Evolutionary conservation across 2,888 invertebrate genomes (phyloP).

Genomic region (Drosophila affinis): DNA sequence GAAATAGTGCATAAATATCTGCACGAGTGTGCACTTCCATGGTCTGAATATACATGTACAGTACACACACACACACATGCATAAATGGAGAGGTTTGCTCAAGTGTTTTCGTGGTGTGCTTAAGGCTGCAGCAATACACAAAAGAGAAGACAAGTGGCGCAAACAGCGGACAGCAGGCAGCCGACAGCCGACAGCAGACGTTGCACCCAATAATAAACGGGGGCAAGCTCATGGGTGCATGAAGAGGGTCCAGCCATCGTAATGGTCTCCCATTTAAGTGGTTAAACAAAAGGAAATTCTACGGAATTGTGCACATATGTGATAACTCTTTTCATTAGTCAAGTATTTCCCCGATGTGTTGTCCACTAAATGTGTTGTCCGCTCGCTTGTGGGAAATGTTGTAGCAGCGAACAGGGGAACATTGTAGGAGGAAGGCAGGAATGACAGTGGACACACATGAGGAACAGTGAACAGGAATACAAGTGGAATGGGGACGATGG

Average conservation of each 20-base stretch:
- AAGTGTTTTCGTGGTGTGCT: constrained; percentile 3
- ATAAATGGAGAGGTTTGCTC: neutral
- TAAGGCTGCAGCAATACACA: constrained; percentile 23
- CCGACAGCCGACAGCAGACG: neutral
- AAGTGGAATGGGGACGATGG: too few species aligned
- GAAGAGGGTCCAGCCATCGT: neutral
- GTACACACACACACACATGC: too few species aligned
- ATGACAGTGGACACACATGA: too few species aligned
- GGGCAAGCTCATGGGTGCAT: neutral
- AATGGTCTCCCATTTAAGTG: neutral
- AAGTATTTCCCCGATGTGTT: neutral
- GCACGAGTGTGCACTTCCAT: constrained; percentile 15
- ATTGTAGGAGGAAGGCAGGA: too few species aligned
- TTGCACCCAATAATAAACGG: neutral
- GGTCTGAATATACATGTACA: neutral
- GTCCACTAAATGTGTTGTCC: too few species aligned
- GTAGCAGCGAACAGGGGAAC: too few species aligned
- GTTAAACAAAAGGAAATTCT: neutral
- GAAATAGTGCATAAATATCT: constrained; percentile 68
- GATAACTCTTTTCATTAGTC: neutral
- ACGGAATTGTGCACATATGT: neutral
- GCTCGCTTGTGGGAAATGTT: too few species aligned
- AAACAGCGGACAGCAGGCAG: neutral
- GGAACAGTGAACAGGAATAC: too few species aligned
- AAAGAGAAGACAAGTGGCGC: neutral